Conservation (phyloP, 2,113 vertebrate genomes). For the Platycercus adscitus region DNA sequence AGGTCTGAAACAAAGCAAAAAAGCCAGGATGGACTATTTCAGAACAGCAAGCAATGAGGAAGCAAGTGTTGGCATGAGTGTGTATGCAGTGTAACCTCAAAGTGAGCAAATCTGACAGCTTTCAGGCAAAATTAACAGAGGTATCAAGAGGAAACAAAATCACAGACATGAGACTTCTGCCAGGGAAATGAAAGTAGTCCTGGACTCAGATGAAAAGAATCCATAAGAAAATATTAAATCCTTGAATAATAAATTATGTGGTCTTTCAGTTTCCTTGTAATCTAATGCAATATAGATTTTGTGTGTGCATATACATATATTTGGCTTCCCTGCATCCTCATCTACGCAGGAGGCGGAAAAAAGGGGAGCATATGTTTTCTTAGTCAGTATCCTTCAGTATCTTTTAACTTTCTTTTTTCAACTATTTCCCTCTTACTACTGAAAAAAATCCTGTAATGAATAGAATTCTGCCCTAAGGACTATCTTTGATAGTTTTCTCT, state of each 20-base stretch:
- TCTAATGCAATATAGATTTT: not conserved
- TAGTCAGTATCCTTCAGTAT: not conserved
- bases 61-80: not conserved
- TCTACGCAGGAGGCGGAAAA: not conserved
- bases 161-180: not conserved
- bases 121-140: not conserved
- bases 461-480: not conserved
- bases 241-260: not conserved
- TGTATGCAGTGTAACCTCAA: not conserved
- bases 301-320: not conserved
- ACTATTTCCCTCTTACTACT: not conserved
- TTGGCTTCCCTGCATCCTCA: not conserved
- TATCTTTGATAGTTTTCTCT: not conserved
- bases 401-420: not conserved
- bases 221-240: not conserved
- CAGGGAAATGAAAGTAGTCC: not conserved
- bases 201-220: not conserved
- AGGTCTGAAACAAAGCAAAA: not conserved
- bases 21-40: not conserved
- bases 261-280: not conserved
- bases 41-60: not conserved
- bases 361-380: not conserved
- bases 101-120: not conserved
- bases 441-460: not conserved
- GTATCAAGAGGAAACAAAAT: not conserved